Evolutionary conservation across 2,888 invertebrate species (phyloP), one percentile per base, ranked within the genome.

Genomic region (Chrysolina oricalcia): DNA sequence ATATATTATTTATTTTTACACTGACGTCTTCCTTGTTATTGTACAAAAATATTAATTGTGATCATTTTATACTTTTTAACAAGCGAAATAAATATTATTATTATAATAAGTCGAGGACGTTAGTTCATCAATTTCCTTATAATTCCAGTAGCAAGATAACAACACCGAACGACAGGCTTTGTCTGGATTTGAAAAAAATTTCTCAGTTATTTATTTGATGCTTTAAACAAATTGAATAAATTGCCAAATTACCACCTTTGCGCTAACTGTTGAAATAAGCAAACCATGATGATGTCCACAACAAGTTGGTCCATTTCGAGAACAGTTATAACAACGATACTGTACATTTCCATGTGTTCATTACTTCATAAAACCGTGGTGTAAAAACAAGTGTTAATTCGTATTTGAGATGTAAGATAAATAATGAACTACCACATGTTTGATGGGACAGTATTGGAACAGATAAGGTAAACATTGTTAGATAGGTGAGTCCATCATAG

Each of bases 321-420:
- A 50, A 68, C 68, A 53, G 68, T 68, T 53, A 68, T 53, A 27
- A n/a, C 27, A 53, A 53, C 48, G 53, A 56, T 35, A 68, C 53
- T 48, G 68, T 27, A 10, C 48, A 27, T 67, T 35, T 67, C 27
- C 23, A 67, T 67, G 48, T 53, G 48, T 67, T 67, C 40, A 68
- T 21, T 35, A 53, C 53, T 53, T 17, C 40, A 68, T 40, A n/a
- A 4, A 35, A 50, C 40, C 40, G 27, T 15, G 19, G 53, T 53
- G 53, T 68, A 68, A 53, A 27, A 68, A 68, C 17, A 19, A 48
- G 17, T 27, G 68, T 19, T 53, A 27, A 27, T 43, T 56, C 53
- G 21, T 53, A 10, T 68, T 41, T 40, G 13, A 53, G 53, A 68
- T 40, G 10, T 50, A 19, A 68, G 40, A 53, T 21, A 68, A 53